Percentiles rank a stretch among this genome's conserved stretches.
Evolutionary conservation across 2,797 vertebrate species (phyloP).

Genomic region (Cheirogaleus major): DNA sequence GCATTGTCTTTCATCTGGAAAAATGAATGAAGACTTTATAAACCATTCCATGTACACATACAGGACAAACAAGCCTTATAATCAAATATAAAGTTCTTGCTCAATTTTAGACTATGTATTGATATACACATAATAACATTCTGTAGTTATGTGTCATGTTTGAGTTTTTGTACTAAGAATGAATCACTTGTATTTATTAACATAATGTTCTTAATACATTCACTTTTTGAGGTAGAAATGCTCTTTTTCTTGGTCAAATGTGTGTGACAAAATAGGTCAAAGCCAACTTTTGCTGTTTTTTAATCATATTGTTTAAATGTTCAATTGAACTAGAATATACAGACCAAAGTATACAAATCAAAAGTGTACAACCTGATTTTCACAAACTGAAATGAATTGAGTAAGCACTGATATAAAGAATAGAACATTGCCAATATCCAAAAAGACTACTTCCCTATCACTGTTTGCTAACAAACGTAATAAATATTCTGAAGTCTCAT

Average conservation of each 20-base stretch:
- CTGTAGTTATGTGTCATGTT: not conserved
- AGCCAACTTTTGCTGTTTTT: not conserved
- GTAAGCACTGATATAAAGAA: not conserved
- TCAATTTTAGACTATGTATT: not conserved
- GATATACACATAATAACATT: too few species aligned
- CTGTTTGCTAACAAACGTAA: not conserved
- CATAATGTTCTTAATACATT: not conserved
- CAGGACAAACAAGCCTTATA: not conserved
- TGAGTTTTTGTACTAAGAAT: not conserved
- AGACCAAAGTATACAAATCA: not conserved
- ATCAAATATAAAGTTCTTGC: not conserved
- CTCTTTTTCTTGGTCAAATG: not conserved
- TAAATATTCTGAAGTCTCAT: not conserved
- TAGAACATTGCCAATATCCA: not conserved
- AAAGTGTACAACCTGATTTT: not conserved
- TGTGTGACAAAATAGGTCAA: not conserved
- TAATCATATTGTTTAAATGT: not conserved
- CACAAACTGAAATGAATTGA: not conserved
- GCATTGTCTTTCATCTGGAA: too few species aligned
- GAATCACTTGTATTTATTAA: not conserved
- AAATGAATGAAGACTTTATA: not conserved
- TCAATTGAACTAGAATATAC: not conserved
- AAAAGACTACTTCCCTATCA: not conserved
- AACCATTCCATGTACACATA: not conserved
- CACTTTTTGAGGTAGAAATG: not conserved